Percentiles rank a stretch among this genome's conserved stretches.
These are phyloP conservation scores for Eretmochelys imbricata DNA, from an alignment of 2,113 vertebrate species.

Conservation along the genomic window DNA sequence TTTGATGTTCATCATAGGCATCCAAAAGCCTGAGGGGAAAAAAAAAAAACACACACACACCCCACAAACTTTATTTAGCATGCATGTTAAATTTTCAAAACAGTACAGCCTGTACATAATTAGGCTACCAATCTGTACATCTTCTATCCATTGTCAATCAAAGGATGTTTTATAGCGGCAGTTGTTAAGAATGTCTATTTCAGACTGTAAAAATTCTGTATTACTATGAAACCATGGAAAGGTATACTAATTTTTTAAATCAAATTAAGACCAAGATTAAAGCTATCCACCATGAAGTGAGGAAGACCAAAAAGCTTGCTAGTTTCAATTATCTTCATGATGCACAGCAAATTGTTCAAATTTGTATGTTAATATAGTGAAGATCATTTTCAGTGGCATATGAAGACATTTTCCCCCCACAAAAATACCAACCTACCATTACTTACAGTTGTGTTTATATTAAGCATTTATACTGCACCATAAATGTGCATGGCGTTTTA, in stretches of 20 bases:
- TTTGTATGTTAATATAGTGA: not conserved
- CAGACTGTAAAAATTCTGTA: fast-evolving
- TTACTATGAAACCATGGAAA: not conserved
- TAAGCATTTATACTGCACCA: not conserved
- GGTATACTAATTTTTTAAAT: not conserved
- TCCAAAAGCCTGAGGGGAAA: constrained; percentile 84
- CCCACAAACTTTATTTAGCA: not conserved
- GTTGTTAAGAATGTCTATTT: fast-evolving
- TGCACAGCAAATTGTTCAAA: not conserved
- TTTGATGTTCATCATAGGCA: constrained; percentile 92
- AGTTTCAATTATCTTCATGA: fast-evolving
- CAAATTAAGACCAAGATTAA: fast-evolving
- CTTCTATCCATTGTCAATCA: not conserved
- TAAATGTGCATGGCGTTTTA: not conserved
- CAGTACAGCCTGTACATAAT: not conserved
- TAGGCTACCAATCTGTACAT: not conserved
- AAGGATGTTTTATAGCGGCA: fast-evolving
- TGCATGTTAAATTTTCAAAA: not conserved
- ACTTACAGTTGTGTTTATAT: not conserved
- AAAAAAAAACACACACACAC: not conserved
- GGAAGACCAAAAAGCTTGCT: fast-evolving
- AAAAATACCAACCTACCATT: not conserved
- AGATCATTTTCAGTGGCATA: not conserved
- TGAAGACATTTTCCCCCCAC: not conserved
- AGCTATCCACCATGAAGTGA: fast-evolving